Evolutionary conservation across 2,888 invertebrate species (phyloP), one percentile per base, ranked within the genome.

Genomic region (Onchidella celtica): DNA sequence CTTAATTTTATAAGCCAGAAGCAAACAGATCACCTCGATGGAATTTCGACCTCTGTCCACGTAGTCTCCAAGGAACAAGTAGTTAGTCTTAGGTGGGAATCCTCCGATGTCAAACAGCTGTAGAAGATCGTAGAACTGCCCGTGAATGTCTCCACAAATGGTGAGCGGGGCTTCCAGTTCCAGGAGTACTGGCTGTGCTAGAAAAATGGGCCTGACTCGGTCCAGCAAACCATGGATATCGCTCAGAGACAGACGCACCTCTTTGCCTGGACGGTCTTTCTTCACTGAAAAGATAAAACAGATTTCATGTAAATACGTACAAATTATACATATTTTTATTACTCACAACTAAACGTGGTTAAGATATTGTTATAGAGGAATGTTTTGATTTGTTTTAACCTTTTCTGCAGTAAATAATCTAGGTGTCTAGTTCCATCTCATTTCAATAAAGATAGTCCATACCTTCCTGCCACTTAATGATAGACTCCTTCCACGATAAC

Each of bases 1-100:
- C 11, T 75, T 74, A 6, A 81, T 1, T 36, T 81, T 81, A 61
- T 81, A 81, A 2, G 81, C 81, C 9, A 81, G 65, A 21, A 81
- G 69, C 17, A 81, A 61, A 69, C 81, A 81, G 4, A 72, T 75
- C 9, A 75, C 75, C 38, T 81, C 81, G 6, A 81, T 14, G 2
- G 81, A 81, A 69, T 81, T 81, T 0, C 75, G 14, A 2, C 81
- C 81, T 34, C 81, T 74, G 66, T 81, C 81, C n/a, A 81, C 81
- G 57, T 81, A 81, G 61, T 81, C 81, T 14, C 81, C 81, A 2
- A 81, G 61, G 59, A 81, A 81, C 11, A 81, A 75, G 34, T 81
- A 81, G 27, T 66, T 75, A 36, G 81, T 81, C 9, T 69, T 14
- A 21, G 75, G 69, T 1, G 81, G 81, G 32, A 59, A 57, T 21